Evolutionary conservation across 2,797 vertebrate species (phyloP).

Genomic region (Lepilemur ruficaudatus): DNA sequence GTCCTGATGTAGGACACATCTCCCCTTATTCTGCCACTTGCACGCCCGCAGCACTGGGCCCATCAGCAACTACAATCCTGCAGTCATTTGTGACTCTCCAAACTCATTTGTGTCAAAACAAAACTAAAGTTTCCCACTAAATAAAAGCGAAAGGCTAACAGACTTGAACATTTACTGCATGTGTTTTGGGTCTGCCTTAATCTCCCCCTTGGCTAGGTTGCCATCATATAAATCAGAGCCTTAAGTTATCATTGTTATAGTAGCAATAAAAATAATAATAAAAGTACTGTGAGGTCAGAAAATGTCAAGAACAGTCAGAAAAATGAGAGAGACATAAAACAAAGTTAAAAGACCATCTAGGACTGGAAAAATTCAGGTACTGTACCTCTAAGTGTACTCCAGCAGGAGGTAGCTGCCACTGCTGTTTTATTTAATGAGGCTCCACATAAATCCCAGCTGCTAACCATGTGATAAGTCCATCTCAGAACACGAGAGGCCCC

Average conservation of each 20-base stretch:
- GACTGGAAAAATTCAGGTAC: constrained; percentile 81
- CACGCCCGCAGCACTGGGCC: constrained; percentile 56
- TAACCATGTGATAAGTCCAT: constrained; percentile 83
- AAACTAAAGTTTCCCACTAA: constrained; percentile 62
- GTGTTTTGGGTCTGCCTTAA: constrained; percentile 67
- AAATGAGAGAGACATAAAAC: constrained; percentile 81
- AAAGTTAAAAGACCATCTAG: constrained; percentile 79
- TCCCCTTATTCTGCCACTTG: constrained; percentile 55
- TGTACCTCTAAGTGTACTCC: constrained; percentile 76
- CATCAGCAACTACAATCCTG: constrained; percentile 68
- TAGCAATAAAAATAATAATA: constrained; percentile 85
- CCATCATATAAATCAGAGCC: constrained; percentile 78
- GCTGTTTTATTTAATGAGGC: constrained; percentile 86
- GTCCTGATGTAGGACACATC: neutral
- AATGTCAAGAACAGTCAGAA: constrained; percentile 81
- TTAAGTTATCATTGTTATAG: constrained; percentile 82
- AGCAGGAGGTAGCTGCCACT: constrained; percentile 83
- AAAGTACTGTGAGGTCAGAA: constrained; percentile 84
- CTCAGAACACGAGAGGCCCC: constrained; percentile 79
- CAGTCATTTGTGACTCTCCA: constrained; percentile 71
- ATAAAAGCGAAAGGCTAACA: constrained; percentile 78
- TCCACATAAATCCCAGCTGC: constrained; percentile 85
- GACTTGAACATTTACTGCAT: constrained; percentile 76
- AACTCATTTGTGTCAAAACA: constrained; percentile 55
- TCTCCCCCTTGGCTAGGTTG: constrained; percentile 76